Conservation (phyloP, 2,113 vertebrate species). For the Rhabdomys dilectus region DNA sequence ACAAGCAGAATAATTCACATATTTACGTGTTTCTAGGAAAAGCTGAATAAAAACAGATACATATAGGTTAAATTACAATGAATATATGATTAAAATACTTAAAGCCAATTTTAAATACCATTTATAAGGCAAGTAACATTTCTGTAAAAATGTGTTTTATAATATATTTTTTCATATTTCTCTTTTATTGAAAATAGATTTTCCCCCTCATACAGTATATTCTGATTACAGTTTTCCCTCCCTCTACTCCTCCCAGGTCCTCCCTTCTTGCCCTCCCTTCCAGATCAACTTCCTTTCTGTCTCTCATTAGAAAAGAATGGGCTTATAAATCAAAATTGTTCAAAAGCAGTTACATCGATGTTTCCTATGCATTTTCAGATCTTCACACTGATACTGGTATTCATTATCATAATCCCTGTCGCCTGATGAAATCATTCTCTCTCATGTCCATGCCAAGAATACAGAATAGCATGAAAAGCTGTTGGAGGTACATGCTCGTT, state of each 20-base stretch:
- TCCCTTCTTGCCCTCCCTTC: not conserved
- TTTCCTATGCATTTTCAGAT: not conserved
- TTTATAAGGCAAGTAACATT: slow-evolving; percentile 49
- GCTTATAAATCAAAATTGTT: slow-evolving; percentile 23
- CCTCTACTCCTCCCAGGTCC: not conserved
- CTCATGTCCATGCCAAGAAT: slow-evolving; percentile 44
- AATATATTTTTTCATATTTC: not conserved
- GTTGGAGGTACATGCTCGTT: not conserved
- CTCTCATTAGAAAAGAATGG: not conserved
- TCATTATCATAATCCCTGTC: not conserved
- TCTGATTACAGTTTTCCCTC: not conserved
- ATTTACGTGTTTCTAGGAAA: slow-evolving; percentile 28
- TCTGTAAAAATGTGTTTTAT: slow-evolving; percentile 12
- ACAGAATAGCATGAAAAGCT: slow-evolving; percentile 5
- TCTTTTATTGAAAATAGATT: not conserved
- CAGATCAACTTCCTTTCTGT: not conserved
- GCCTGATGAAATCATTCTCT: slow-evolving; percentile 63
- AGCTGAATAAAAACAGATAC: not conserved
- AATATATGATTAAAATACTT: slow-evolving; percentile 17
- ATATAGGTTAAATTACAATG: slow-evolving; percentile 28
- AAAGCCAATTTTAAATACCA: slow-evolving; percentile 42
- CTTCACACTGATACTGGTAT: not conserved
- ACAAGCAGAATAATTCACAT: not conserved
- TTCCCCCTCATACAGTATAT: not conserved
- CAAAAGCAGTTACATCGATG: not conserved